Base-by-base conservation (phyloP, 2,113 vertebrate species). In the Hiodon tergisus region DNA sequence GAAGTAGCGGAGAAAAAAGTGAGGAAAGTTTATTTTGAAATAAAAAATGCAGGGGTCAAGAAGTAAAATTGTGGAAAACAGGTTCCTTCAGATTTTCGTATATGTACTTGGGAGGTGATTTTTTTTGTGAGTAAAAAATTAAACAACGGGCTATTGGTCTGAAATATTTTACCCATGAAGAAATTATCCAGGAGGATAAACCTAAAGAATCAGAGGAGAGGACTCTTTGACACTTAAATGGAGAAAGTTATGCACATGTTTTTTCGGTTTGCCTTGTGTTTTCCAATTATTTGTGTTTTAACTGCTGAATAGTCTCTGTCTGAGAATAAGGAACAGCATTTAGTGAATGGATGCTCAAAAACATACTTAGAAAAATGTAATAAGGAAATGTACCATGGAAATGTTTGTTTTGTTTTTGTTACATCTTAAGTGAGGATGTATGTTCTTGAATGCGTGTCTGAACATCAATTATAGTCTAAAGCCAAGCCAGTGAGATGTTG, bases 361-460 rank as follows among this genome's bases (percentile, higher is more conserved):
- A 81, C 82, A 81, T 73, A 82, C 48, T 9, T 47, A 2, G 54
- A 72, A 75, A 67, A 75, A 67, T 31, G 59, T 70, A 62, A 60
- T 81, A 72, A 71, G 77, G 63, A 72, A 31, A 31, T 31, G 70
- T 80, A 80, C 69, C 52, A 58, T n/a, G 13, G 47, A 10, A 16
- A 76, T 79, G 66, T 78, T 77, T 80, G 76, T 75, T 74, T 53
- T 71, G n/a, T 76, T 76, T 74, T 48, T 62, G 16, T 31, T 31
- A 80, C 81, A 79, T 67, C 78, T 74, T 81, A 62, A 14, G 75
- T 78, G 77, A 86, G 82, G 80, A 83, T 79, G 79, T 78, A 77
- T 80, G 77, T 79, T 77, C 13, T 80, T 65, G 71, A 81, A 76
- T 75, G 75, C 76, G 79, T 81, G 82, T 86, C 83, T 78, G 81